Percentiles rank a stretch among this genome's conserved stretches.
Evolutionary conservation across 2,113 vertebrate species (phyloP).

Genomic region (Capra hircus): DNA sequence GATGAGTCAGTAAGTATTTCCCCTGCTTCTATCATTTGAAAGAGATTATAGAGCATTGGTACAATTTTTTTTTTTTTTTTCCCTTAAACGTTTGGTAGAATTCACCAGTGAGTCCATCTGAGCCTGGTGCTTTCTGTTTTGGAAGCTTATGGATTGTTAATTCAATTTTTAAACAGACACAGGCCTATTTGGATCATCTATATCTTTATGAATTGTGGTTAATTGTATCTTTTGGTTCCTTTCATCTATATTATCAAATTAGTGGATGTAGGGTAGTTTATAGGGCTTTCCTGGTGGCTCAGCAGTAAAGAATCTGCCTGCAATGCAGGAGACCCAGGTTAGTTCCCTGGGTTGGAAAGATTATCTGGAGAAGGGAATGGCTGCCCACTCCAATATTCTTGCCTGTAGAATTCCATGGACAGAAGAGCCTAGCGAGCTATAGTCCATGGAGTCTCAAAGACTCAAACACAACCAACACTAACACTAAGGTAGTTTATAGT

Average conservation of each 20-base stretch:
- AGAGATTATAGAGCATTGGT: background rate
- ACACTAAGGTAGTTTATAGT: background rate
- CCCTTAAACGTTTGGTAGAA: background rate
- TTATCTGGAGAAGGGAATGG: background rate
- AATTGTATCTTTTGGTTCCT: background rate
- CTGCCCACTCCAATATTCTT: background rate
- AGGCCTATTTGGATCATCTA: background rate
- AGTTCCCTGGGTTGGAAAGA: background rate
- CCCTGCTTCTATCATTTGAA: background rate
- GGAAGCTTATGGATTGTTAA: background rate
- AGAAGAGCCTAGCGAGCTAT: background rate
- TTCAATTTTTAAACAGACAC: background rate
- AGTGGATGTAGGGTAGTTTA: background rate
- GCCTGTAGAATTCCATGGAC: background rate
- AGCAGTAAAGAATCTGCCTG: background rate
- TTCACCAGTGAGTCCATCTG: background rate
- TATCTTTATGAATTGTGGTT: background rate
- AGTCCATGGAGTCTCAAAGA: background rate
- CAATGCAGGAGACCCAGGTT: background rate
- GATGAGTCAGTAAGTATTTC: background rate
- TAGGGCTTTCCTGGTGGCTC: background rate
- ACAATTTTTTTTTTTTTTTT: background rate
- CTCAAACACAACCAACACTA: background rate
- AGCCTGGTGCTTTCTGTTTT: background rate
- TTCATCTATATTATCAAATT: background rate